phyloP scores from a whole-genome alignment of 2,113 vertebrate genomes.

The Mormyrus iriodes region DNA sequence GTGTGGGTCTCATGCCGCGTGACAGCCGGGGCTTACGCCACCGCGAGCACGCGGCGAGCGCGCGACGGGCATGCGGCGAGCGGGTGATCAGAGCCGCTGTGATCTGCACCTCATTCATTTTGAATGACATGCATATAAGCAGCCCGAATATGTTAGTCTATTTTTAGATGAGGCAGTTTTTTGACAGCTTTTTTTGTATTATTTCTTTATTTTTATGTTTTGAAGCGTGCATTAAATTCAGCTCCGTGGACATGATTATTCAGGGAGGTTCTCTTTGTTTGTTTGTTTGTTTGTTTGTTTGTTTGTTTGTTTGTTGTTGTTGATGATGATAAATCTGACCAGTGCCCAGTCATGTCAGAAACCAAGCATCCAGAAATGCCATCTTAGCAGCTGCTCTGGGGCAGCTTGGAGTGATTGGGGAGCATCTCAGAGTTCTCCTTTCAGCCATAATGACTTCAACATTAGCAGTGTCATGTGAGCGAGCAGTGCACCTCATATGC shows the following conservation, averaged over 20 bases:
- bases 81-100: constrained; percentile 7
- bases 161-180: constrained; percentile 8
- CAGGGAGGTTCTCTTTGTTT: not conserved
- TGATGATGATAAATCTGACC: not conserved
- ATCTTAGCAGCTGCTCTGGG: not conserved
- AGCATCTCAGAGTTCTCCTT: not conserved
- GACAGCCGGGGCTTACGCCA: constrained; percentile 11
- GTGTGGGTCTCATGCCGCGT: constrained; percentile 2
- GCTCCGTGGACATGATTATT: not conserved
- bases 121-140: constrained; percentile 16
- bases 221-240: not conserved
- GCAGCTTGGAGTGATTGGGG: not conserved
- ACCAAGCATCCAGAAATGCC: no score
- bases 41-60: not conserved
- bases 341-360: not conserved
- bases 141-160: constrained; percentile 16
- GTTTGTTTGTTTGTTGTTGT: not conserved
- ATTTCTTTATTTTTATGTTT: constrained; percentile 9
- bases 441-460: not conserved
- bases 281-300: not conserved
- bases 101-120: constrained; percentile 10
- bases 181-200: constrained; percentile 10
- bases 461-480: not conserved
- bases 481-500: not conserved
- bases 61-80: not conserved